Percentiles rank a stretch among this genome's conserved stretches.
These are phyloP conservation scores for Thunnus thynnus DNA, from an alignment of 2,113 vertebrate genomes.

Conservation along the genomic window DNA sequence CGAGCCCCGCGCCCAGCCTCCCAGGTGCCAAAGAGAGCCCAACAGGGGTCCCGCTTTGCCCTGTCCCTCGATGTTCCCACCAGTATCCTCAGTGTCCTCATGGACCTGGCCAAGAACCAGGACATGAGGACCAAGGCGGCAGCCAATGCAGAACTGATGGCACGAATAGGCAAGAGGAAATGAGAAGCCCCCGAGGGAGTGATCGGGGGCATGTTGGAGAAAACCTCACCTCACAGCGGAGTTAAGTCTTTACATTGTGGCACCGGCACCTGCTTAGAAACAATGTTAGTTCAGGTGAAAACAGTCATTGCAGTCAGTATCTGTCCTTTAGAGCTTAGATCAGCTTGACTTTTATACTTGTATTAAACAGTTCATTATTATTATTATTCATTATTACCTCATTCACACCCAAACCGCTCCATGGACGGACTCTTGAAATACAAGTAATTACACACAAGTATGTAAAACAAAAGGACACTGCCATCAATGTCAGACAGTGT, in stretches of 20 bases:
- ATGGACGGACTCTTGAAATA: constrained; percentile 23
- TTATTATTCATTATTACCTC: neutral
- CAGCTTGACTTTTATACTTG: constrained; percentile 59
- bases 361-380: constrained; percentile 12
- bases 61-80: constrained; percentile 89
- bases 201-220: neutral
- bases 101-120: constrained; percentile 89
- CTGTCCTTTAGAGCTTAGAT: constrained; percentile 59
- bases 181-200: constrained; percentile 44
- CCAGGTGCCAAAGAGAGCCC: constrained; percentile 79
- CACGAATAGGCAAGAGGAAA: constrained; percentile 86
- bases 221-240: constrained; percentile 27
- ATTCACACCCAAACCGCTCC: constrained; percentile 19
- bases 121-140: constrained; percentile 88
- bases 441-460: constrained; percentile 9
- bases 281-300: constrained; percentile 47
- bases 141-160: constrained; percentile 89
- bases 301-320: constrained; percentile 31
- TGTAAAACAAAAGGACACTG: constrained; percentile 25
- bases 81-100: constrained; percentile 87
- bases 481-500: constrained; percentile 11
- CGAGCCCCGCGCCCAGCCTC: constrained; percentile 45
- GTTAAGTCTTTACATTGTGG: constrained; percentile 25
- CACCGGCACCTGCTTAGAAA: constrained; percentile 46
- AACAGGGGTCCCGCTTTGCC: constrained; percentile 81